A percentile compares a stretch with the other conserved stretches of the same genome.
Evolutionary conservation across 2,113 vertebrate species (phyloP).

Genomic region (Aythya baeri): DNA sequence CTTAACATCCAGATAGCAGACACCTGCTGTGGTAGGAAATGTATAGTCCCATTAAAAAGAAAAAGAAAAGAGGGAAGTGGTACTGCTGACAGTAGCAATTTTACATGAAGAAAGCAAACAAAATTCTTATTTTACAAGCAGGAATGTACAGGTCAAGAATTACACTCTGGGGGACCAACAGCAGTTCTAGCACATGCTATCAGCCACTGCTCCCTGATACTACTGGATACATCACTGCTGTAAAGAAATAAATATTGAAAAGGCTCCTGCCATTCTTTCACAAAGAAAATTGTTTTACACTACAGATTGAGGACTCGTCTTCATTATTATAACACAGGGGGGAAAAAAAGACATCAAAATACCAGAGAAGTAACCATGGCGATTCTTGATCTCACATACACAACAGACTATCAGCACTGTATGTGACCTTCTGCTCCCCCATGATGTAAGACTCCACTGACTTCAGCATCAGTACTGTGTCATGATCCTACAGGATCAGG

Average conservation of each 20-base stretch:
- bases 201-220: not conserved
- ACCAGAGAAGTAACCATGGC: slow-evolving; percentile 53
- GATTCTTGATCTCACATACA: slow-evolving; percentile 28
- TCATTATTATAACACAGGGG: not conserved
- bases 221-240: not conserved
- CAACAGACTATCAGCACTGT: not conserved
- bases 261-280: not conserved
- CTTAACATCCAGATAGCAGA: not conserved
- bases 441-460: not conserved
- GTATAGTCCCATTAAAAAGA: not conserved
- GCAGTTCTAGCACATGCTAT: accelerated
- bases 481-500: not conserved
- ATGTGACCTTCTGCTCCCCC: not conserved
- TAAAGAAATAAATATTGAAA: not conserved
- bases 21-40: not conserved
- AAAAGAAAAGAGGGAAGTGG: not conserved
- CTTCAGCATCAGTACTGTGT: not conserved
- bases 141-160: not conserved
- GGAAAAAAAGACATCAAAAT: not conserved
- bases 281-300: not conserved
- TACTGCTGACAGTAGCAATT: not conserved
- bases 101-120: not conserved
- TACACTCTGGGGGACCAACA: not conserved
- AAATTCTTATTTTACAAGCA: not conserved
- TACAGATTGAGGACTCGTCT: not conserved